These are phyloP conservation scores for Lathamus discolor DNA, from an alignment of 2,113 vertebrate genomes.

Conservation along the genomic window DNA sequence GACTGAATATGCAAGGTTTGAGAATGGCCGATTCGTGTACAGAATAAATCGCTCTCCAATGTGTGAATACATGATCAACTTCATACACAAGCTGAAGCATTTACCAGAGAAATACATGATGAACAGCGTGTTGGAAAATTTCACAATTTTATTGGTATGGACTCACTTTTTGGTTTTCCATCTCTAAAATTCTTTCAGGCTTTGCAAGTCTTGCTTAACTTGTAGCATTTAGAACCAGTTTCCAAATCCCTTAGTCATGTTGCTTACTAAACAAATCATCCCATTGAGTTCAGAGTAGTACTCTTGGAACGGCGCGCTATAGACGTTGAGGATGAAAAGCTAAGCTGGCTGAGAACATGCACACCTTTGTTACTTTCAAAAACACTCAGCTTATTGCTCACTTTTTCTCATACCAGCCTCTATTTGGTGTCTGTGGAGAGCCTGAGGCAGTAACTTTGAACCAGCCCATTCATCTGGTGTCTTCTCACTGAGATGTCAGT, in stretches of 20 bases:
- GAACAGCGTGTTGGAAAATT: slow-evolving; percentile 99
- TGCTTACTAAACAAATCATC: background rate
- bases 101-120: slow-evolving; percentile 99
- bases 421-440: background rate
- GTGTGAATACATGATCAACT: slow-evolving; percentile 99
- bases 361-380: background rate
- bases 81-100: slow-evolving; percentile 99
- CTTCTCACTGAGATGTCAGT: background rate
- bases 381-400: background rate
- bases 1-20: slow-evolving; percentile 98
- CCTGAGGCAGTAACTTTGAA: slow-evolving; percentile 19
- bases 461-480: background rate
- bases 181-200: background rate
- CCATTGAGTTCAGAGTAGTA: background rate
- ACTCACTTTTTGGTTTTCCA: background rate
- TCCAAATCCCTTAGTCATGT: background rate
- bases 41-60: slow-evolving; percentile 98
- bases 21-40: slow-evolving; percentile 97
- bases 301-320: background rate
- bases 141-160: slow-evolving; percentile 97
- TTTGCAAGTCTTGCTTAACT: background rate
- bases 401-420: background rate
- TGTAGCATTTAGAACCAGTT: background rate
- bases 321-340: slow-evolving; percentile 7
- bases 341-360: background rate